Evolutionary conservation across 2,797 vertebrate species (phyloP), one percentile per base, ranked within the genome.

Genomic region (Melanotaenia maccullochi): DNA sequence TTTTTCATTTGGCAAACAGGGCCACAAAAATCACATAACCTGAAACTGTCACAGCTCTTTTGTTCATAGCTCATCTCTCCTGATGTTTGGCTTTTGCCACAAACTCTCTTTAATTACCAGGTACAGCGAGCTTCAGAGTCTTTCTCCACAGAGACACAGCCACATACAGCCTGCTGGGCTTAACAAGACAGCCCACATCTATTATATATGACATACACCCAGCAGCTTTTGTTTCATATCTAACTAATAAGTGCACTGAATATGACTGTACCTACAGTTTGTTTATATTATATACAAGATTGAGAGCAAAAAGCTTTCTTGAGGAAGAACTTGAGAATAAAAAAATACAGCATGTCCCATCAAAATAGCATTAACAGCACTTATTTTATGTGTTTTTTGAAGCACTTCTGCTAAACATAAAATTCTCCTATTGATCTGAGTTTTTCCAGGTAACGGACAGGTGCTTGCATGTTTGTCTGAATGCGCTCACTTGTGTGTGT

Each of bases 21-120:
- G 86, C 90, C 84, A 92, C 84, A 93, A 93, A 97, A 97, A 96
- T 97, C 95, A 94, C 95, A 95, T 97, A 97, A 97, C 96, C 97
- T 96, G 95, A 97, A 98, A 97, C 97, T 97, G 97, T 98, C 97
- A 98, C 95, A 96, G 95, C 95, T 95, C 94, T 96, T 97, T 96
- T 96, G 97, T 97, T 97, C 96, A 97, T 96, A 96, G 96, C 95
- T 97, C 96, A 96, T 97, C 96, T 96, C 96, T 97, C 95, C 94
- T 94, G 92, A 86, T 89, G 92, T 93, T 89, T 90, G 84, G 84
- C 89, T 90, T 91, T 88, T 84, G 90, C 90, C 96, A 96, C 95
- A 96, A 97, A 95, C 94, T 95, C 95, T 93, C 94, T 97, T 96
- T 97, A 97, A 97, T 97, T 96, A 97, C 95, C 94, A 94, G 94